These are phyloP conservation scores for Thecocarcelia acutangulata DNA, from an alignment of 2,888 invertebrate genomes.

Conservation along the genomic window DNA sequence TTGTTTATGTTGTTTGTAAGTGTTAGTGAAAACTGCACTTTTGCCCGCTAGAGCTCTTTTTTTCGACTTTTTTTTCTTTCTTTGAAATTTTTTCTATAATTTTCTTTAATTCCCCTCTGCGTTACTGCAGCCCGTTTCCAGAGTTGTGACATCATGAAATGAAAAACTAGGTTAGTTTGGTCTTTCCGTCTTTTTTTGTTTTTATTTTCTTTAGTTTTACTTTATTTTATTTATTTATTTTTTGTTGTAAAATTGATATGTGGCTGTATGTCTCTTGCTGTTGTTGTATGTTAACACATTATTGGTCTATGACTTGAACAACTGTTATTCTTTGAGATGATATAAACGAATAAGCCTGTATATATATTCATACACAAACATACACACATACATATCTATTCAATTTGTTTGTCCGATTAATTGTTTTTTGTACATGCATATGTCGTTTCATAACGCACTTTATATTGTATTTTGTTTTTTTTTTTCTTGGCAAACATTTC, in stretches of 20 bases:
- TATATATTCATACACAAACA: no score
- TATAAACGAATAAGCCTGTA: not conserved
- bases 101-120: conserved; percentile 24
- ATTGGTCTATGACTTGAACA: conserved; percentile 64
- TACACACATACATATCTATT: not conserved
- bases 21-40: conserved; percentile 39
- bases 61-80: conserved; percentile 37
- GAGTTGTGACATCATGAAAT: conserved; percentile 60
- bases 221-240: conserved; percentile 11
- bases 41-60: conserved; percentile 55
- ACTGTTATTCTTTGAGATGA: conserved; percentile 50
- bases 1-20: not conserved
- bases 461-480: not conserved
- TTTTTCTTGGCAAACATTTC: conserved; percentile 39
- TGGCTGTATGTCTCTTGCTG: conserved; percentile 25
- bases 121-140: conserved; percentile 14
- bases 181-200: conserved; percentile 69
- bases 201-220: conserved; percentile 4
- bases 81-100: conserved; percentile 40
- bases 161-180: conserved; percentile 74
- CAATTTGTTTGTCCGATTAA: conserved; percentile 5
- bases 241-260: conserved; percentile 6
- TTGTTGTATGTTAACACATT: conserved; percentile 10
- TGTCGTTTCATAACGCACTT: not conserved
- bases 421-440: not conserved